These are phyloP conservation scores for Raphicerus campestris DNA, from an alignment of 2,113 vertebrate genomes.

Conservation along the genomic window DNA sequence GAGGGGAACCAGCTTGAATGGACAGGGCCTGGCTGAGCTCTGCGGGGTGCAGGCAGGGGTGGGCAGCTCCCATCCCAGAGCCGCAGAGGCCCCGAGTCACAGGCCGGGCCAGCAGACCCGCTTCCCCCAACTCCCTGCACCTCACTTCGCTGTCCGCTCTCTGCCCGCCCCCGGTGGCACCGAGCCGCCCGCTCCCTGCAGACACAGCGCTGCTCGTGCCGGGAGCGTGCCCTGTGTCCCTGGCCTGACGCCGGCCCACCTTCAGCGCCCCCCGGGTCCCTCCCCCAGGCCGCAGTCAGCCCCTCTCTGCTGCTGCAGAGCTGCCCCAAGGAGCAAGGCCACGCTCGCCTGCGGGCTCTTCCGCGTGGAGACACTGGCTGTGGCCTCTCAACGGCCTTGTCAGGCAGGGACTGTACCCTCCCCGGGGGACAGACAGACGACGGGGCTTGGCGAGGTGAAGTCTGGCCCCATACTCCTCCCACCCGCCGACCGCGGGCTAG, in stretches of 20 bases:
- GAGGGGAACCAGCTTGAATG: not conserved
- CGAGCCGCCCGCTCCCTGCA: not conserved
- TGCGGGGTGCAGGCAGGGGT: not conserved
- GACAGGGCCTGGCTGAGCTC: not conserved
- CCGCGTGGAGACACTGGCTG: not conserved
- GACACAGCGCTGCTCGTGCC: fast-evolving
- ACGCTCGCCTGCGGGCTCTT: not conserved
- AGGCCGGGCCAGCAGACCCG: not conserved
- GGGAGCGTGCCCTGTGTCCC: not conserved
- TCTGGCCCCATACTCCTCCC: not conserved
- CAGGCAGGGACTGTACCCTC: not conserved
- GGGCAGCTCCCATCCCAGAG: not conserved
- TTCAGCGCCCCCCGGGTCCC: not conserved
- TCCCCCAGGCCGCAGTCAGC: not conserved
- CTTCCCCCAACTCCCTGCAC: not conserved
- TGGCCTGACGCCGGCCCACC: fast-evolving
- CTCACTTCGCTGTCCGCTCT: not conserved
- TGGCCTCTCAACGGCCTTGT: not conserved
- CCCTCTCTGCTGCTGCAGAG: not conserved
- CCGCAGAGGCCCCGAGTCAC: fast-evolving
- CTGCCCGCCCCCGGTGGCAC: fast-evolving
- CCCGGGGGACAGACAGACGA: not conserved
- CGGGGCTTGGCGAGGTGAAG: not conserved
- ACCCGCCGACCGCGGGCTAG: fast-evolving
- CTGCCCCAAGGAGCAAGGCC: not conserved